Percentiles rank a stretch among this genome's conserved stretches.
These are phyloP conservation scores for Lampropteryx suffumata DNA, from an alignment of 2,888 invertebrate genomes.

Conservation along the genomic window DNA sequence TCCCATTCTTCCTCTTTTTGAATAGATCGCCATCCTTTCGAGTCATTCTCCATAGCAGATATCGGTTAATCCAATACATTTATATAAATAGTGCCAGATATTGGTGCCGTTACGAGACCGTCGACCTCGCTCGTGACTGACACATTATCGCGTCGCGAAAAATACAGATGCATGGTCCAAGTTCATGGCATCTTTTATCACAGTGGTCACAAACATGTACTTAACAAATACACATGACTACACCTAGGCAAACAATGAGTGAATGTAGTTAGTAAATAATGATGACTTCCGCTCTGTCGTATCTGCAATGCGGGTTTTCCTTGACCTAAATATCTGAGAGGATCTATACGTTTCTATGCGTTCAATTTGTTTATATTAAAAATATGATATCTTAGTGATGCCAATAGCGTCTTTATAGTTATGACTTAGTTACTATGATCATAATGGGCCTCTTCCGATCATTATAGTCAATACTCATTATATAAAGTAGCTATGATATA, in stretches of 20 bases:
- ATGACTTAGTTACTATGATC: too few relatives aligned
- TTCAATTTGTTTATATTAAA: too few relatives aligned
- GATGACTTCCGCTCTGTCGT: background rate
- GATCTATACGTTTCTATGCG: background rate
- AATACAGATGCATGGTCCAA: constrained; percentile 37
- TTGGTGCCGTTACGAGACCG: constrained; percentile 50
- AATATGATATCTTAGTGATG: too few relatives aligned
- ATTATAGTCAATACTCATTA: constrained; percentile 11
- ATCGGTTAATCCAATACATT: background rate
- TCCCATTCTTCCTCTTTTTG: too few relatives aligned
- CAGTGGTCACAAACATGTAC: constrained; percentile 1
- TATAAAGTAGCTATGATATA: constrained; percentile 4
- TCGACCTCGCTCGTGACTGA: constrained; percentile 58
- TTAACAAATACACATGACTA: background rate
- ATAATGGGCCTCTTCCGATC: too few relatives aligned
- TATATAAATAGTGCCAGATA: constrained; percentile 33
- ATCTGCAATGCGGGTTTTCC: constrained; percentile 13
- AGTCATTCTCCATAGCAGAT: background rate
- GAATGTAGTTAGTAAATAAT: too few relatives aligned
- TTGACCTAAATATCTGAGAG: background rate
- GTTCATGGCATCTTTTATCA: constrained; percentile 41
- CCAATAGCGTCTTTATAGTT: too few relatives aligned
- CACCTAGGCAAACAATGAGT: background rate
- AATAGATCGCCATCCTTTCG: too few relatives aligned
- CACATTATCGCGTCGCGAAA: constrained; percentile 45